Conservation (phyloP, 2,888 invertebrate genomes). For the Hofmannophila pseudospretella region DNA sequence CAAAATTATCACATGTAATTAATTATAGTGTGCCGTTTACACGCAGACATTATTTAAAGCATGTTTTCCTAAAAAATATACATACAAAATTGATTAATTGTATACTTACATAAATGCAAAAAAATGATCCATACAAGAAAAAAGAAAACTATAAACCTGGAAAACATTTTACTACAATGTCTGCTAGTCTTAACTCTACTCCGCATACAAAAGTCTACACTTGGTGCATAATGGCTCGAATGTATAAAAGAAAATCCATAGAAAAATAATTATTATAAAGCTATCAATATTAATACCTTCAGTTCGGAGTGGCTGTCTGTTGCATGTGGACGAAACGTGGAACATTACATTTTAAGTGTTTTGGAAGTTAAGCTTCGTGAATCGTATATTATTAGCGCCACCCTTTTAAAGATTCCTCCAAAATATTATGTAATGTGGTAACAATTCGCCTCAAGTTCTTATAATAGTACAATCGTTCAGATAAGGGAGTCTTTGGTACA, state of each 20-base stretch:
- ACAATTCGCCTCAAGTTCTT: no score
- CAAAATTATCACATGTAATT: constrained; percentile 49
- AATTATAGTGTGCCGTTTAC: constrained; percentile 30
- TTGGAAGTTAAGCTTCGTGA: no score
- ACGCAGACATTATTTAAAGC: constrained; percentile 25
- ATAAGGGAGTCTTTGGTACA: no score
- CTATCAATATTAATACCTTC: constrained; percentile 48
- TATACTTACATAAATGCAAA: constrained; percentile 16
- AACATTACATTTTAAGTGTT: no score
- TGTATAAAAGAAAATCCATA: constrained; percentile 43
- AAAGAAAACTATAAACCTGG: constrained; percentile 17
- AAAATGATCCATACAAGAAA: constrained; percentile 15
- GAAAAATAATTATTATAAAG: constrained; percentile 58
- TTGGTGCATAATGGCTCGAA: constrained; percentile 44
- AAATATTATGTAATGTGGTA: no score
- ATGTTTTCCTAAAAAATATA: constrained; percentile 33
- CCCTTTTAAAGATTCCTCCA: no score
- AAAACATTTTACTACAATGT: constrained; percentile 38
- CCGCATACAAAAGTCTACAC: constrained; percentile 52
- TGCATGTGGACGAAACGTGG: constrained; percentile 12
- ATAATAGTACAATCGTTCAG: no score
- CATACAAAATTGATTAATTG: constrained; percentile 5
- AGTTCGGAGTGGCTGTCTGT: constrained; percentile 38
- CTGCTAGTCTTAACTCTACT: constrained; percentile 39
- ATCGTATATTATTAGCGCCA: no score